Evolutionary conservation across 2,113 vertebrate genomes (phyloP), one percentile per base, ranked within the genome.

Genomic region (Amphiprion percula): DNA sequence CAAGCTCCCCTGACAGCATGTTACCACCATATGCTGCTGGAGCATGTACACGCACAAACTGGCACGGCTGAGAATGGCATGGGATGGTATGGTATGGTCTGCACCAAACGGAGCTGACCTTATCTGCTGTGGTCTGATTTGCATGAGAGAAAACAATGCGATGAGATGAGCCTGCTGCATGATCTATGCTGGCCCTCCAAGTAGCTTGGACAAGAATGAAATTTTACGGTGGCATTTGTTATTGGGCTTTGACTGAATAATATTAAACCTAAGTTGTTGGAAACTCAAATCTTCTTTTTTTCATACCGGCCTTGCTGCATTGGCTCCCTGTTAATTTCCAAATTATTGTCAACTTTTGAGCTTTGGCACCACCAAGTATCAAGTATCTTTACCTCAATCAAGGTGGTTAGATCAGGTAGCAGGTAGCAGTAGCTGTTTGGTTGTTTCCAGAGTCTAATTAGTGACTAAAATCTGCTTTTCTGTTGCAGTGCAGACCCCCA

Each of bases 21-120:
- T 86, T 95, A 74, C 86, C 61, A 83, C 96, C 95, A 96, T 96
- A 96, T 96, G 95, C 93, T 94, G 77, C 75, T 87, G 82, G 83
- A 89, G 73, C 79, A 72, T 52, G 74, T 66, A 74, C 87, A 70
- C 1, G 28, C 23, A 58, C 66, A 24, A 61, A 78, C 72, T 84
- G 82, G 80, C 77, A 77, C 23, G 72, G 68, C 74, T 79, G 67
- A 70, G 58, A 61, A 79, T 46, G 76, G 73, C 68, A 73, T 47
- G 47, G 58, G 30, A 78, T 58, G 64, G 56, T 28, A 52, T 65
- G 69, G 80, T 80, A 52, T 69, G 50, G 53, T 77, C 70, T 69
- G 59, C 26, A 71, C 24, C 79, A 74, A 58, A 68, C 50, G 74
- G 73, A 71, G 74, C 54, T 83, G 81, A 80, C 76, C 69, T 76